Conservation (phyloP, 2,888 invertebrate species). For the Hydrotaea cyrtoneurina region DNA sequence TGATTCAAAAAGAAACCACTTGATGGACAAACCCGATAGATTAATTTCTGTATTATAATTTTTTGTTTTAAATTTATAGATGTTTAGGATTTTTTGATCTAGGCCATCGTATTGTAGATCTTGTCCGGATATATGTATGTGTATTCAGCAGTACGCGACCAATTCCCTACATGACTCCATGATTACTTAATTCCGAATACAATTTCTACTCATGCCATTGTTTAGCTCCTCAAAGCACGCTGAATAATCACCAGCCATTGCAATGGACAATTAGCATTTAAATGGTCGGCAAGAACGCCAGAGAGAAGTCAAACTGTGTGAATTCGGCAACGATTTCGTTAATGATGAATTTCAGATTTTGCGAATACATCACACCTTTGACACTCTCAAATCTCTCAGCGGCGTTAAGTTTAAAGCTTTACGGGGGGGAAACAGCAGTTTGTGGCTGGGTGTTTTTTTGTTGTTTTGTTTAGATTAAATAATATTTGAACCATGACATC, state of each 20-base stretch:
- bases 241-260: background rate
- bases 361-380: background rate
- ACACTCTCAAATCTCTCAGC: background rate
- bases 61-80: too few species aligned
- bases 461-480: conserved; percentile 21
- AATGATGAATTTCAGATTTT: background rate
- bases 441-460: background rate
- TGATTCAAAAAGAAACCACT: too few species aligned
- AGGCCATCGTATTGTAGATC: too few species aligned
- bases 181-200: too few species aligned
- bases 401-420: background rate
- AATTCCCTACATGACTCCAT: too few species aligned
- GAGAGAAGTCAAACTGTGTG: background rate
- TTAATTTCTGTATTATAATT: too few species aligned
- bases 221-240: too few species aligned
- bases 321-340: background rate
- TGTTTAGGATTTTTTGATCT: too few species aligned
- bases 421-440: background rate
- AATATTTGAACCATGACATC: conserved; percentile 53
- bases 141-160: too few species aligned
- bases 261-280: background rate
- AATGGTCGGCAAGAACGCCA: background rate
- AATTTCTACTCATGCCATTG: too few species aligned
- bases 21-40: too few species aligned
- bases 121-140: too few species aligned